Conservation (phyloP, 2,888 invertebrate species). For the Pheosia tremula region DNA sequence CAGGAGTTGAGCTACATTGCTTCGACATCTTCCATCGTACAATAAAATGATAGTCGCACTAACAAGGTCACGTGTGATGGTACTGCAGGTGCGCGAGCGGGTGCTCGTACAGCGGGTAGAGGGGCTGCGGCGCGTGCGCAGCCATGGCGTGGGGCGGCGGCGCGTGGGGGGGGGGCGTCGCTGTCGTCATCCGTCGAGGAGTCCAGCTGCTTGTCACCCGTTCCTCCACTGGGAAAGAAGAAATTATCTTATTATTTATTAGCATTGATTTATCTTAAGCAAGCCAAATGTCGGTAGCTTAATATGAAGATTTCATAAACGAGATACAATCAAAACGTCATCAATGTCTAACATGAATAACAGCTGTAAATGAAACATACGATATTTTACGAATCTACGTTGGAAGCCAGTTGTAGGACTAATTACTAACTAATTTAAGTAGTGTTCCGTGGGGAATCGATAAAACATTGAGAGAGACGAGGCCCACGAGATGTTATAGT, state of each 20-base stretch:
- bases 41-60: not conserved
- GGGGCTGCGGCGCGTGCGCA: slow-evolving; percentile 61
- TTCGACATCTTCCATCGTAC: too few relatives aligned
- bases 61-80: slow-evolving; percentile 69
- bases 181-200: slow-evolving; percentile 77
- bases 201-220: slow-evolving; percentile 76
- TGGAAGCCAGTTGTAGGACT: not conserved
- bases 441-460: not conserved
- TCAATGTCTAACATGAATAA: not conserved
- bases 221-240: slow-evolving; percentile 61
- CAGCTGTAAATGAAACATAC: slow-evolving; percentile 1
- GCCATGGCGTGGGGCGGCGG: slow-evolving; percentile 46
- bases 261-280: not conserved
- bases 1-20: too few relatives aligned
- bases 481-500: too few relatives aligned
- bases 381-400: not conserved
- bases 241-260: slow-evolving; percentile 4
- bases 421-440: too few relatives aligned
- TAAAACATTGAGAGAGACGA: not conserved
- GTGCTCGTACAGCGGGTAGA: slow-evolving; percentile 75
- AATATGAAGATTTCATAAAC: not conserved
- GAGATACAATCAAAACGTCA: not conserved
- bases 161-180: slow-evolving; percentile 60
- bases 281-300: not conserved
- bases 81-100: slow-evolving; percentile 76